Base-by-base conservation (phyloP, 2,797 vertebrate species). In the Allenopithecus nigroviridis region DNA sequence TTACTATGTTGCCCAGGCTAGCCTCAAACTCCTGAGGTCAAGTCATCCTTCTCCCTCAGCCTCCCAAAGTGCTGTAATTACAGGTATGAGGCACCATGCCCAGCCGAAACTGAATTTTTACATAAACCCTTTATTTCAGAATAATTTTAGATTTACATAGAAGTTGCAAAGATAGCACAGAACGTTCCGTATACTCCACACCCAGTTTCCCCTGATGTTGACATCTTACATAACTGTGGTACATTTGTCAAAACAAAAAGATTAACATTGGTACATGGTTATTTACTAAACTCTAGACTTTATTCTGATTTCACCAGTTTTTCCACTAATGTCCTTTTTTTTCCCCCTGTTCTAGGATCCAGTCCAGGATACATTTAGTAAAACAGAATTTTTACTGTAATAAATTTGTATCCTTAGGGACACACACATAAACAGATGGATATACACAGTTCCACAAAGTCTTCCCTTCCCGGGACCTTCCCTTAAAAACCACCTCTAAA, bases 141-240 rank as follows among this genome's bases (percentile, higher is more conserved):
- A 96, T 79, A 84, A 74, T 89, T 87, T 91, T 57, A 84, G 76
- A 92, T 75, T 92, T 87, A 88, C 5, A 53, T 84, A 39, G 84
- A 92, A 92, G 30, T 80, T 36, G 30, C 89, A 7, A 90, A 89
- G 76, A 24, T 4, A 55, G 94, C 17, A 33, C 22, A 59, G 80
- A 33, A 33, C 2, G 8, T 90, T 93, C 84, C 46, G 0, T 21
- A 3, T 8, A 26, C 43, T n/a, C 6, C n/a, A 16, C 28, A 48
- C 22, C 24, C 16, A 1, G 55, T 33, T 46, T 39, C 39, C 43
- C 89, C 36, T n/a, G 0, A 14, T 5, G 43, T 36, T 53, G 9
- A 21, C 16, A 3, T 41, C 84, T 92, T 88, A 21, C 0, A 0
- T 84, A 85, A 85, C 48, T 1, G 6, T 2, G 36, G 64, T 3